Evolutionary conservation across 2,888 invertebrate genomes (phyloP), one percentile per base, ranked within the genome.

Genomic region (Heteromyza rotundicornis): DNA sequence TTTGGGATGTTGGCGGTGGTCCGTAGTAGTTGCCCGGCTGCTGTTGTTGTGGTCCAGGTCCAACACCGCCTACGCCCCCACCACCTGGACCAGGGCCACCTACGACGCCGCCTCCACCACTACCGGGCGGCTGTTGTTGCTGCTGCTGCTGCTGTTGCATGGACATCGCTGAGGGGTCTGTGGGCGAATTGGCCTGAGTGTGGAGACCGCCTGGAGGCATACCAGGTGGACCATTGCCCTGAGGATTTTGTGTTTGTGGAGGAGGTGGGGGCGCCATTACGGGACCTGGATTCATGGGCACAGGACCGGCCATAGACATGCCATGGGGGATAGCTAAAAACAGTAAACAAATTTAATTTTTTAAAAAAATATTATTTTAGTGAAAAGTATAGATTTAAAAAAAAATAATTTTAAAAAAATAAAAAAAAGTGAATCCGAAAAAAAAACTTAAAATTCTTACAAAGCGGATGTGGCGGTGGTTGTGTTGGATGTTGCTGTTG

Each of bases 321-420:
- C 79, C 78, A 73, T 84, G 82, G 59, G 82, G 72, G 68, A 82
- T 78, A 71, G 83, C 82, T 83, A 64, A 5, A 75, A 77, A 20
- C 3, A 60, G 51, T n/a, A n/a, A n/a, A 60, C 20, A 23, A 7
- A 54, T 20, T 44, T 17, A 27, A 27, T 17, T 40, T 19, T 27
- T 27, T 27, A 27, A 27, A n/a, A n/a, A n/a, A 40, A 12, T 14
- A 47, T 59, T 35, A 20, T 22, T 40, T 17, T 32, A 60, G 7
- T 16, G 1, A 50, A 20, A 8, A 47, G 8, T 5, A 40, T 24
- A 24, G 12, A 52, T 2, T 57, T 20, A 22, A 10, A 59, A 2
- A 10, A 14, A 56, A 36, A 10, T 35, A 2, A 55, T n/a, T n/a
- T n/a, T n/a, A n/a, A n/a, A 63, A 57, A 62, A 52, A 51, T 58